These are phyloP conservation scores for Chionoecetes opilio DNA, from an alignment of 1,140 invertebrate species.

Conservation along the genomic window DNA sequence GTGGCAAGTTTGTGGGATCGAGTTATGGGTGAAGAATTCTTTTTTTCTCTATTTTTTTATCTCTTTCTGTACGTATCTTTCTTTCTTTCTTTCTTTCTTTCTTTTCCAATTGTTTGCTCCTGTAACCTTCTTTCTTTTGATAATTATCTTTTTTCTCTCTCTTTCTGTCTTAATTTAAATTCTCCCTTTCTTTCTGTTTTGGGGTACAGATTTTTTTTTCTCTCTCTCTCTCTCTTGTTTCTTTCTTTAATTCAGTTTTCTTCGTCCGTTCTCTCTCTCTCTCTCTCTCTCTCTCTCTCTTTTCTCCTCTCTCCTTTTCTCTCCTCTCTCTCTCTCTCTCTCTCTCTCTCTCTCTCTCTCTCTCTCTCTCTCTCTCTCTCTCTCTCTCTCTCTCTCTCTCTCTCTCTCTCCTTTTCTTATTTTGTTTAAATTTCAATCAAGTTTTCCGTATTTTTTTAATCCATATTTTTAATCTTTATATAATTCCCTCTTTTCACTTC, in stretches of 20 bases:
- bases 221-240: no score
- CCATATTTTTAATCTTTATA: background rate
- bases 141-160: no score
- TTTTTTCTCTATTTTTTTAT: slow-evolving; percentile 10
- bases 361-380: background rate
- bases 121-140: background rate
- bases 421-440: background rate
- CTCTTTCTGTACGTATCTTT: background rate
- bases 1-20: no score
- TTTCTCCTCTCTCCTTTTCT: background rate
- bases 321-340: background rate
- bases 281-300: background rate
- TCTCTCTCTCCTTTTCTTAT: background rate
- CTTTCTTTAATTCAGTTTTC: no score
- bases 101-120: background rate
- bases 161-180: no score
- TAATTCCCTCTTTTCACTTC: background rate
- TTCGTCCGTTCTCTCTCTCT: no score
- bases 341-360: background rate
- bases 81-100: background rate
- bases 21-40: no score
- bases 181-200: no score
- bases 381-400: background rate
- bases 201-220: no score
- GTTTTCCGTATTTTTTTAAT: background rate